Evolutionary conservation across 2,888 invertebrate genomes (phyloP), one percentile per base, ranked within the genome.

Genomic region (Mythimna albipuncta): DNA sequence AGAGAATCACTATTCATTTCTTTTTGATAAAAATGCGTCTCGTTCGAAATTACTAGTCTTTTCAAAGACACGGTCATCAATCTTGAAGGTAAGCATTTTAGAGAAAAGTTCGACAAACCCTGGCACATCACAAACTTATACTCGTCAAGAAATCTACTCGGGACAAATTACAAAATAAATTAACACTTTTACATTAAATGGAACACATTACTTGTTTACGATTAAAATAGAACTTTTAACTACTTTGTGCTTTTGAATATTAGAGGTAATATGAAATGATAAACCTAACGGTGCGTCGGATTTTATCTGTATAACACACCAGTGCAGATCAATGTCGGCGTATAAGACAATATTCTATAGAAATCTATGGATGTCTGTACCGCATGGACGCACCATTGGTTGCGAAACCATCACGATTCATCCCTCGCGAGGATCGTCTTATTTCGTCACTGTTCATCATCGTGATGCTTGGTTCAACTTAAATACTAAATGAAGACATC

Each of bases 131-230:
- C 69, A 69, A 64, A 71, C 44, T 19, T 55, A 61, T 26, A 35
- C 58, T 54, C 47, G 50, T 26, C 21, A 64, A 76, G 16, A 65
- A 59, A 62, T 19, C 64, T 72, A 66, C 13, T 63, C 52, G 35
- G 58, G 66, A 70, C 71, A 81, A 57, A 64, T 69, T 64, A 86
- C 72, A 82, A 75, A 84, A 79, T 82, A 85, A 84, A 78, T 83
- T 64, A 82, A 76, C 58, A 64, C 35, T 54, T 63, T n/a, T 59
- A 75, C 58, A 75, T 69, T 55, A 67, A 76, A n/a, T 35, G 38
- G 71, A 79, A 78, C 58, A 73, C 59, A 64, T 47, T 57, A 19
- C 3, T 26, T 59, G 32, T 47, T 57, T 52, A 71, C 50, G 76
- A 63, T 65, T 64, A 35, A 3, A 64, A 19, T 64, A 64, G 32